Percentiles rank a stretch among this genome's conserved stretches.
Conservation (phyloP, 2,888 invertebrate species). For the Choristoneura rosaceana region DNA sequence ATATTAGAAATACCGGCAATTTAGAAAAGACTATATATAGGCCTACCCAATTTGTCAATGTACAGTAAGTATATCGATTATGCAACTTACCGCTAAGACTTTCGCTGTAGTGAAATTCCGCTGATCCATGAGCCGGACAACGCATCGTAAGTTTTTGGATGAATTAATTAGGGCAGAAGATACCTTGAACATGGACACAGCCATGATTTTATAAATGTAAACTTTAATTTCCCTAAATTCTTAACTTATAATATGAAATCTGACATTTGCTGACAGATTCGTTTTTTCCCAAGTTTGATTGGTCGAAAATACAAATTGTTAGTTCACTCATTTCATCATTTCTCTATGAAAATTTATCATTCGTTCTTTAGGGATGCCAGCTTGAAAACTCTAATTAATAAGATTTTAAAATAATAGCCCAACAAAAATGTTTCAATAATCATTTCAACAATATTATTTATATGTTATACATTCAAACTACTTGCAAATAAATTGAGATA, state of each 20-base stretch:
- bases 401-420: too few species aligned
- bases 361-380: slow-evolving; percentile 10
- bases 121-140: slow-evolving; percentile 65
- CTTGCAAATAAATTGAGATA: too few species aligned
- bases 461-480: too few species aligned
- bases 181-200: slow-evolving; percentile 71
- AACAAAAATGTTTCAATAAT: too few species aligned
- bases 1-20: not conserved
- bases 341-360: slow-evolving; percentile 16
- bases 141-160: slow-evolving; percentile 67
- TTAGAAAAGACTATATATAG: not conserved
- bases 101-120: slow-evolving; percentile 71
- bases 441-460: too few species aligned
- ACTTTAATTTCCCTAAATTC: not conserved
- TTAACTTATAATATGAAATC: not conserved
- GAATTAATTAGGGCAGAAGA: slow-evolving; percentile 63
- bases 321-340: slow-evolving; percentile 15
- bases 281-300: slow-evolving; percentile 1
- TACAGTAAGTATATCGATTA: slow-evolving; percentile 55
- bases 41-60: slow-evolving; percentile 2
- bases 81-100: slow-evolving; percentile 80
- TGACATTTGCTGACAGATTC: slow-evolving; percentile 10
- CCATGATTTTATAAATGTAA: slow-evolving; percentile 60
- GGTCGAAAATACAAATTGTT: not conserved
- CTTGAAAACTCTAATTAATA: not conserved